Base-by-base conservation (phyloP, 1,140 invertebrate species). In the Lineus longissimus region DNA sequence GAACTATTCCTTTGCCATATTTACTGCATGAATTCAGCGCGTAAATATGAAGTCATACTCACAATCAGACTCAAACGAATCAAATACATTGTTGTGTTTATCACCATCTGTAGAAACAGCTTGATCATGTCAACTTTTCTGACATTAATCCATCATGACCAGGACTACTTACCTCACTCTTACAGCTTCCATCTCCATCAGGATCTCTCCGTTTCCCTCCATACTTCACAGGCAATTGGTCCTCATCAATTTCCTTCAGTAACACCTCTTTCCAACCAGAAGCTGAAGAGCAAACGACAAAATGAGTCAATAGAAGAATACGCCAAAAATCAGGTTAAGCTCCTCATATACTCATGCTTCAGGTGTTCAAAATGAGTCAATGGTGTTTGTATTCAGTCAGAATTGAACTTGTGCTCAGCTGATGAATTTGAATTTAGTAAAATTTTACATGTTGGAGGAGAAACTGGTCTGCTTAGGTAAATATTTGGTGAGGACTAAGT, bases 191-290 rank as follows among this genome's bases (percentile, higher is more conserved):
- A 62, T 94, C 88, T 0, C 90, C 91, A 66, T 76, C 69, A 7
- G 86, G 84, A 79, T 94, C 92, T 0, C 81, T 85, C 72, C 88
- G 76, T 1, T 83, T 87, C 1, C 93, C 93, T 19, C 93, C 93
- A 70, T 87, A 93, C 77, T 88, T 83, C 31, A 81, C 84, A 0
- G 93, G 93, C 23, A 95, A 76, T 69, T 89, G 87, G 70, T 92
- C 88, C 0, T 87, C 76, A 9, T 87, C 81, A 15, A 90, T 85
- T 40, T 82, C 69, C 22, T 86, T 82, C 4, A 91, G 79, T 4
- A 95, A 73, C 6, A 84, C 85, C 23, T 87, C 74, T 75, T 90
- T 87, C 29, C 4, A 55, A 22, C 29, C 23, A 55, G 23, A 22
- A 4, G 19, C 4, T 55, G 4, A 9, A 55, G 22, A 55, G 29